Evolutionary conservation across 1,140 invertebrate species (phyloP).

Genomic region (Ips nitidus): DNA sequence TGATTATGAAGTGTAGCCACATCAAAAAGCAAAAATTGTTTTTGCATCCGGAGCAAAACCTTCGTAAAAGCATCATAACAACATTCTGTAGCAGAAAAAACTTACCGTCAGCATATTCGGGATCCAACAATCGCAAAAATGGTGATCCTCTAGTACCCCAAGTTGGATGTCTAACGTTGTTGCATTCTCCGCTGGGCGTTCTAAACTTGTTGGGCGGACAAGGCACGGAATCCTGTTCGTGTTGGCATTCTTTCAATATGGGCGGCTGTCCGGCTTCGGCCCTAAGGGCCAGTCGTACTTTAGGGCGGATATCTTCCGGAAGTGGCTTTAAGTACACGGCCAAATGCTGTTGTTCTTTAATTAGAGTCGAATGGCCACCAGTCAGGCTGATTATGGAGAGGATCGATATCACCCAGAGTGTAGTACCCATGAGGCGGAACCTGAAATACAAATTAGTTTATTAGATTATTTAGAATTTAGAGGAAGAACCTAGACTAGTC

Average conservation of each 20-base stretch:
- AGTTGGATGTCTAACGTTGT: slow-evolving; percentile 86
- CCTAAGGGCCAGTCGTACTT: slow-evolving; percentile 40
- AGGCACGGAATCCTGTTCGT: slow-evolving; percentile 27
- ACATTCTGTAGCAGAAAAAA: background rate
- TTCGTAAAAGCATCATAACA: background rate
- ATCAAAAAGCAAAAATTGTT: too few species aligned
- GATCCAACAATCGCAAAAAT: slow-evolving; percentile 75
- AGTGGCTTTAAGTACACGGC: slow-evolving; percentile 41
- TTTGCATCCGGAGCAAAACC: too few species aligned
- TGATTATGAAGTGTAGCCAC: too few species aligned
- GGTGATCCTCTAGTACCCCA: slow-evolving; percentile 86
- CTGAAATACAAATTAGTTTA: slow-evolving; percentile 11
- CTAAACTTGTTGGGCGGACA: slow-evolving; percentile 80
- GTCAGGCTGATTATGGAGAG: slow-evolving; percentile 27
- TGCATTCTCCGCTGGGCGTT: slow-evolving; percentile 87
- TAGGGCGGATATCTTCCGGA: slow-evolving; percentile 42
- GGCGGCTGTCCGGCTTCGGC: slow-evolving; percentile 35
- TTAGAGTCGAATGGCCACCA: slow-evolving; percentile 26
- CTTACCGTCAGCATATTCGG: slow-evolving; percentile 84
- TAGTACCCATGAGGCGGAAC: slow-evolving; percentile 33
- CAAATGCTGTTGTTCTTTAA: slow-evolving; percentile 38
- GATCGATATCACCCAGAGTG: slow-evolving; percentile 31
- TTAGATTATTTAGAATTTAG: background rate
- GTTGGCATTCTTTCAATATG: slow-evolving; percentile 18
- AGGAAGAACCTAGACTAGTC: background rate